Conservation (phyloP, 2,888 invertebrate species). For the Amblyjoppa fuscipennis region DNA sequence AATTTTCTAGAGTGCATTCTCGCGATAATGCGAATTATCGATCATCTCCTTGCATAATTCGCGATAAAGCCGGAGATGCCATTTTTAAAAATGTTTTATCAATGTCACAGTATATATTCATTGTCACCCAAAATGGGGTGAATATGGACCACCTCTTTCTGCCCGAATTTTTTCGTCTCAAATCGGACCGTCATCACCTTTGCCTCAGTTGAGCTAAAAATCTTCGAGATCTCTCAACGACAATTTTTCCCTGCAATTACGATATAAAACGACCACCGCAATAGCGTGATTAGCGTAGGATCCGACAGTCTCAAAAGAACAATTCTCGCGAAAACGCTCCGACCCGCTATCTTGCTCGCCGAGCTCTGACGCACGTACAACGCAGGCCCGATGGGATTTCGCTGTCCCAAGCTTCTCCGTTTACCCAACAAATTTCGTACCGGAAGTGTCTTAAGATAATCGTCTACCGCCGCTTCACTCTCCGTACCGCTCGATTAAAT, state of each 20-base stretch:
- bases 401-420: slow-evolving; percentile 1
- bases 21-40: not conserved
- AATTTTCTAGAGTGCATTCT: too few relatives aligned
- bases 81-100: not conserved
- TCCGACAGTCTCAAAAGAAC: not conserved
- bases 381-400: not conserved
- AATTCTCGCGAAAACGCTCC: not conserved
- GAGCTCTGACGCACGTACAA: not conserved
- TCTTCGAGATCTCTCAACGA: too few relatives aligned
- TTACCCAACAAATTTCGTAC: not conserved
- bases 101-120: not conserved
- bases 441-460: slow-evolving; percentile 4
- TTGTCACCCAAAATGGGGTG: too few relatives aligned
- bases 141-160: too few relatives aligned
- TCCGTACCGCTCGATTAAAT: not conserved
- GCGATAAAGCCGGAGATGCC: not conserved
- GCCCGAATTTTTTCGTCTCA: too few relatives aligned
- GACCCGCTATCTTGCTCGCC: not conserved
- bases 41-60: not conserved
- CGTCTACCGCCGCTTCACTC: not conserved
- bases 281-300: not conserved
- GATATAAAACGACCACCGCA: not conserved
- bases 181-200: too few relatives aligned
- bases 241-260: not conserved
- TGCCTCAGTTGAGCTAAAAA: too few relatives aligned